These are phyloP conservation scores for Salvelinus alpinus DNA, from an alignment of 2,113 vertebrate genomes.

Conservation along the genomic window DNA sequence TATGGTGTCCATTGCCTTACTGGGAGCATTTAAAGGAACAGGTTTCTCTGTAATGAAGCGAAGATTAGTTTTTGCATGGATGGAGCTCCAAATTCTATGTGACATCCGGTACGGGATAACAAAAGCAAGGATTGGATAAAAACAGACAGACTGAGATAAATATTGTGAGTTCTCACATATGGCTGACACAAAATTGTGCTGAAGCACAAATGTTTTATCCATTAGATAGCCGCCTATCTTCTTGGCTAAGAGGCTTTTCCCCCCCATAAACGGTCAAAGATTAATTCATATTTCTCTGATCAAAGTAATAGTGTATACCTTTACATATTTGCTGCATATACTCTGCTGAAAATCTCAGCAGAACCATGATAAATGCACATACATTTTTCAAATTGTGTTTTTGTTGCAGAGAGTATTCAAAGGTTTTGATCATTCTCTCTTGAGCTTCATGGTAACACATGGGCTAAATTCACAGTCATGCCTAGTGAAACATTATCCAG, in stretches of 20 bases:
- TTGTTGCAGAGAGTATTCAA: not conserved
- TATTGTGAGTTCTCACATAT: not conserved
- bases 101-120: constrained; percentile 19
- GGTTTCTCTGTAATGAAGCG: constrained; percentile 60
- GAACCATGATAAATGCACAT: not conserved
- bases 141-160: not conserved
- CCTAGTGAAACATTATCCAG: not conserved
- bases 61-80: constrained; percentile 50
- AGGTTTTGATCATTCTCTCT: not conserved
- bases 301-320: not conserved
- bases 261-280: not conserved
- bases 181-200: not conserved
- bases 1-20: constrained; percentile 26
- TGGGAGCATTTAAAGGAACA: constrained; percentile 49
- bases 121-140: constrained; percentile 1
- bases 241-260: not conserved
- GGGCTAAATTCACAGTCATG: not conserved
- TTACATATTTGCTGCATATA: not conserved
- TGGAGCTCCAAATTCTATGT: constrained; percentile 48
- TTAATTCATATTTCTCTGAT: not conserved
- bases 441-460: not conserved
- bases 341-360: not conserved
- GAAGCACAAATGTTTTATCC: not conserved
- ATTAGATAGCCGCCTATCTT: not conserved
- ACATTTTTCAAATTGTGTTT: not conserved